Base-by-base conservation (phyloP, 2,113 vertebrate genomes). In the Tachuris rubrigastra region DNA sequence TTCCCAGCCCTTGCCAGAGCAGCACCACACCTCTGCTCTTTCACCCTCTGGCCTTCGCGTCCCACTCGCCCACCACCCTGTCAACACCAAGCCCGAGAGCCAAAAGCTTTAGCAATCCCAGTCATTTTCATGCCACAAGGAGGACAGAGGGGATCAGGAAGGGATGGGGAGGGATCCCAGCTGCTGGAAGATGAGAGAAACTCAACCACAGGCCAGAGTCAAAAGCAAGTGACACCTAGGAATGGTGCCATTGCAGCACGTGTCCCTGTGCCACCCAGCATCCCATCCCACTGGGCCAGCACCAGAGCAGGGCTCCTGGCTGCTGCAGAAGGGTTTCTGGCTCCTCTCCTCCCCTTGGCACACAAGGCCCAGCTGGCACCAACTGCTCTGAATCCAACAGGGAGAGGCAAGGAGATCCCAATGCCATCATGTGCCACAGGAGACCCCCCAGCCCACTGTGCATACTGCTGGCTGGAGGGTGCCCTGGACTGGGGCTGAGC, bases 11-110 rank as follows among this genome's bases (percentile, higher is more conserved):
- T 20, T 58, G 17, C 39, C 6, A 1, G 50, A 76, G 59, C 41
- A 66, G 65, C 46, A 16, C 7, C 33, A 8, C 0, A 2, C 23
- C 66, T 52, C 78, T 66, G 55, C 24, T 81, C 59, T 47, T 44
- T 50, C 68, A 71, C 44, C 23, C 58, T 35, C 9, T 18, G 50
- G 44, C 25, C 56, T 71, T 35, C 56, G n/a, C n/a, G 17, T 1
- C 19, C 25, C 24, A 15, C 23, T 56, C 0, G 1, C 8, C 31
- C 31, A 30, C 30, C 56, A n/a, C 1, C 6, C 21, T 18, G 0
- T 31, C 73, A 52, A 28, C 4, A 2, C 12, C 50, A 55, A 87
- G 59, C 60, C 37, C 11, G 9, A 56, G 44, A 49, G 46, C 21
- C 19, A 46, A 60, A 55, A 35, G 37, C 50, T n/a, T 14, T 30